Conservation (phyloP, 1,140 invertebrate genomes). For the Nasonia longicornis region DNA sequence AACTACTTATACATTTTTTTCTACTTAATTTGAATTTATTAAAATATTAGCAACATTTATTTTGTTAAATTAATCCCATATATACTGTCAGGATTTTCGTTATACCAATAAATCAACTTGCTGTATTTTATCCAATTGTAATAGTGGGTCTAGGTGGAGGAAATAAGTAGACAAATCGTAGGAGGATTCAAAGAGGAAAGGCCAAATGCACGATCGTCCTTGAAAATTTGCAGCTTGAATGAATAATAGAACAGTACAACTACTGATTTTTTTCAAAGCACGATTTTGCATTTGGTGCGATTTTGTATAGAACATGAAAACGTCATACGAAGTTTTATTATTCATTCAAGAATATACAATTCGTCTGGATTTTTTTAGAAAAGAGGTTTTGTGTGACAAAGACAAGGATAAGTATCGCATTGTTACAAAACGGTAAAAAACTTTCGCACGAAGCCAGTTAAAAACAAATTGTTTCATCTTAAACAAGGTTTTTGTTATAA, state of each 20-base stretch:
- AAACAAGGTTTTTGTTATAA: background rate
- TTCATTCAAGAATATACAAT: slow-evolving; percentile 64
- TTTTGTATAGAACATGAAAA: slow-evolving; percentile 49
- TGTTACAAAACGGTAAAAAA: slow-evolving; percentile 36
- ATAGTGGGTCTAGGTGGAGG: slow-evolving; percentile 20
- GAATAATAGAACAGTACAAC: slow-evolving; percentile 59
- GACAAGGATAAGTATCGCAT: background rate
- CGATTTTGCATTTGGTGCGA: slow-evolving; percentile 64
- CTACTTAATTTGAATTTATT: too few species aligned
- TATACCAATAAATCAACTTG: background rate
- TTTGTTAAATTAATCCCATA: too few species aligned
- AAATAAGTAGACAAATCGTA: background rate
- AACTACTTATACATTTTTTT: too few species aligned
- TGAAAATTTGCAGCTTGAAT: slow-evolving; percentile 62
- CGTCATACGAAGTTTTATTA: slow-evolving; percentile 64
- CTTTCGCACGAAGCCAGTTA: slow-evolving; percentile 18
- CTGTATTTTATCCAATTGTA: background rate
- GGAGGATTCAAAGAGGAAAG: slow-evolving; percentile 58
- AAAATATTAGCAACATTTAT: too few species aligned
- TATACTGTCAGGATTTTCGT: too few species aligned
- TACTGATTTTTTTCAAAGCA: slow-evolving; percentile 56
- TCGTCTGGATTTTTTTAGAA: background rate
- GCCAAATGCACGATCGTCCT: slow-evolving; percentile 64
- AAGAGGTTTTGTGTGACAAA: slow-evolving; percentile 17
- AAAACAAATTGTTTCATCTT: slow-evolving; percentile 5